Evolutionary conservation across 2,888 invertebrate genomes (phyloP).

Genomic region (Drosophila tripunctata): DNA sequence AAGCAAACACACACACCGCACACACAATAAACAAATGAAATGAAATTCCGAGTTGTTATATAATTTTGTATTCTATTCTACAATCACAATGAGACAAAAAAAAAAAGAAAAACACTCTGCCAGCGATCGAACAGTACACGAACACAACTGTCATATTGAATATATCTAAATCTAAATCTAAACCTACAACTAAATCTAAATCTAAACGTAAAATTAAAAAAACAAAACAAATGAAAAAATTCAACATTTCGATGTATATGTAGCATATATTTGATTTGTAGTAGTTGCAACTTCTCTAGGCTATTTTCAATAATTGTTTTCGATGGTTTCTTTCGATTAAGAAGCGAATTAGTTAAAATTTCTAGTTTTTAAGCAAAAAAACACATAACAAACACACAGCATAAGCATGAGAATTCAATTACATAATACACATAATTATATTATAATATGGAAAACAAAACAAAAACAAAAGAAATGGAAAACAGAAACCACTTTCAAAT

Average conservation of each 20-base stretch:
- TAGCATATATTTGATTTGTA: slow-evolving; percentile 64
- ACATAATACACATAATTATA: slow-evolving; percentile 47
- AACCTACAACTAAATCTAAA: slow-evolving; percentile 30
- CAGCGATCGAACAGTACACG: slow-evolving; percentile 73
- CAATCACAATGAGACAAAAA: slow-evolving; percentile 34
- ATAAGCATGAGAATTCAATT: slow-evolving; percentile 62
- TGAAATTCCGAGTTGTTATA: slow-evolving; percentile 61
- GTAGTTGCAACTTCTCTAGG: slow-evolving; percentile 77
- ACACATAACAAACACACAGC: slow-evolving; percentile 42
- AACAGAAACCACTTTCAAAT: slow-evolving; percentile 67
- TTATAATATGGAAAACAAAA: slow-evolving; percentile 52
- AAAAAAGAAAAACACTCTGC: slow-evolving; percentile 43
- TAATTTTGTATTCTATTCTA: slow-evolving; percentile 52
- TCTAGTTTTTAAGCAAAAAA: slow-evolving; percentile 66
- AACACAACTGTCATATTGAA: slow-evolving; percentile 76
- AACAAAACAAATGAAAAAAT: slow-evolving; percentile 9
- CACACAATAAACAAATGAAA: slow-evolving; percentile 29
- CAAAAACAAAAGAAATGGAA: slow-evolving; percentile 45
- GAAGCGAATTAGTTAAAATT: slow-evolving; percentile 76
- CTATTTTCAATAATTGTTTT: slow-evolving; percentile 76
- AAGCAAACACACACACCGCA: slow-evolving; percentile 26
- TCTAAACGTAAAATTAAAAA: slow-evolving; percentile 26
- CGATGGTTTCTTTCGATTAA: slow-evolving; percentile 71
- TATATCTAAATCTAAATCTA: slow-evolving; percentile 49
- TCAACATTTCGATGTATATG: slow-evolving; percentile 72